phyloP scores from a whole-genome alignment of 2,888 invertebrate genomes.

The Thereva nobilitata region DNA sequence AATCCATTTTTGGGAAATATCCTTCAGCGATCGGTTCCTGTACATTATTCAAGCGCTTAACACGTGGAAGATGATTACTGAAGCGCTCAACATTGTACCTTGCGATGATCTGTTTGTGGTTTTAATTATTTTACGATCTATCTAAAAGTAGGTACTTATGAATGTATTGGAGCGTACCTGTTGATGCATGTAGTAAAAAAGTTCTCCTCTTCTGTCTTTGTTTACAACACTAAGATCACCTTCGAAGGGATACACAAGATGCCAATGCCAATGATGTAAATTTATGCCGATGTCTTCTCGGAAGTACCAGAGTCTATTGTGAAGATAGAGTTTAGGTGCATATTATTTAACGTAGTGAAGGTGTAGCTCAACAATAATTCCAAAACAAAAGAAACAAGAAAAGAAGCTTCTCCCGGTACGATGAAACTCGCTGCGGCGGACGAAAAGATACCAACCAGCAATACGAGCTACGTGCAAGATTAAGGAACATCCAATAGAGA shows the following conservation, averaged over 20 bases:
- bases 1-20: slow-evolving; percentile 84
- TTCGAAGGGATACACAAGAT: slow-evolving; percentile 70
- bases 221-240: slow-evolving; percentile 60
- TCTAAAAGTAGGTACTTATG: background rate
- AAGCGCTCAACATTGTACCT: slow-evolving; percentile 79
- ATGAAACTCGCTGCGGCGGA: too few species aligned
- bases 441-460: too few species aligned
- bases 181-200: slow-evolving; percentile 78
- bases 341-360: too few species aligned
- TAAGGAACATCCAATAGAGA: too few species aligned
- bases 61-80: slow-evolving; percentile 70
- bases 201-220: slow-evolving; percentile 70
- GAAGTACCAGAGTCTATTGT: slow-evolving; percentile 63
- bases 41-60: slow-evolving; percentile 67
- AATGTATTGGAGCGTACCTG: slow-evolving; percentile 47
- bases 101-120: slow-evolving; percentile 49
- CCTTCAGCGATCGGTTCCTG: slow-evolving; percentile 73
- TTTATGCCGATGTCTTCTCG: slow-evolving; percentile 79
- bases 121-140: background rate
- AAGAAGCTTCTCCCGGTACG: too few species aligned
- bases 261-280: slow-evolving; percentile 87
- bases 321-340: too few species aligned
- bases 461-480: too few species aligned
- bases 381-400: too few species aligned
- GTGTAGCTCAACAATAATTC: too few species aligned